Base-by-base conservation (phyloP, 1,140 invertebrate species). In the Chymomyza costata region DNA sequence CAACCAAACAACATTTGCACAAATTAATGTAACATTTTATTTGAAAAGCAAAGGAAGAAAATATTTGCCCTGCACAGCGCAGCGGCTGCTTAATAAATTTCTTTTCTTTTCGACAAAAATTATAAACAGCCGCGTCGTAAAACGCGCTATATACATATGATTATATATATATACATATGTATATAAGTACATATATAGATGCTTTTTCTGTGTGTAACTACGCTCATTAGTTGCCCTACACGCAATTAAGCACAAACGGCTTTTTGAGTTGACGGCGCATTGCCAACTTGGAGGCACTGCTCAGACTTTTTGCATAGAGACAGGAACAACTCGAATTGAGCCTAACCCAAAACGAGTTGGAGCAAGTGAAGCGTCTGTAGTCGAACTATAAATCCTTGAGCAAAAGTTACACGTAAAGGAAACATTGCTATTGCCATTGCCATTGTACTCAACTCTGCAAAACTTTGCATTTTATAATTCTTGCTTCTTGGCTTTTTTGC, bases 221-320 rank as follows among this genome's bases (percentile, higher is more conserved):
- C 64, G 73, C 73, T 78, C 73, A 78, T 78, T 78, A 78, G 73
- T 78, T 80, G 73, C 67, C 73, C 73, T 80, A 78, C 73, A 80
- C 73, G 73, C 73, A 78, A 78, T 78, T 78, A 80, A 73, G 73
- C 73, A 78, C 73, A 78, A 78, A 78, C 80, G 73, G 73, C 73
- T 78, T 78, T n/a, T 78, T 61, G 63, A 78, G 71, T 44, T 51
- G 45, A 56, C 53, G 41, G 54, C 59, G 44, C 39, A 56, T n/a
- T n/a, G n/a, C 38, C 49, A 68, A 66, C 54, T 65, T 68, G 68
- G 57, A 66, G 19, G 15, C 55, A 30, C n/a, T n/a, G n/a, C n/a
- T n/a, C n/a, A n/a, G n/a, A n/a, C n/a, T n/a, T n/a, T n/a, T n/a
- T n/a, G n/a, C n/a, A n/a, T n/a, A n/a, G n/a, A n/a, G n/a, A n/a